A percentile compares a stretch with the other conserved stretches of the same genome.
Conservation (phyloP, 1,140 invertebrate genomes). For the Limonius californicus region DNA sequence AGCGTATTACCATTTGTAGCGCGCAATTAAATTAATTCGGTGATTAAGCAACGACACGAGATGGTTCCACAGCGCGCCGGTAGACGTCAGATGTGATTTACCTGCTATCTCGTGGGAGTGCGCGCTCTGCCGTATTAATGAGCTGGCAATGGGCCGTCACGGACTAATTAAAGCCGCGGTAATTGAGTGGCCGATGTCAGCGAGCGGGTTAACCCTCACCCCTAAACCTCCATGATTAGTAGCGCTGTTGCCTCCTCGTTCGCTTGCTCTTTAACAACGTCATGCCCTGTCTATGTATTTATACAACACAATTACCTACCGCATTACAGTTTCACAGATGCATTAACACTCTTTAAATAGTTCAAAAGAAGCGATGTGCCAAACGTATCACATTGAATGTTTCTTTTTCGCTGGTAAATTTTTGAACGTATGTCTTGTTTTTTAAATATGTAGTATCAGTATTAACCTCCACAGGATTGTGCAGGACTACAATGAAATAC, state of each 20-base stretch:
- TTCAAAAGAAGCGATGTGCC: no score
- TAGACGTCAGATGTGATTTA: constrained; percentile 41
- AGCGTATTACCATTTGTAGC: constrained; percentile 28
- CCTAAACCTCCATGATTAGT: constrained; percentile 39
- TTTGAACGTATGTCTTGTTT: no score
- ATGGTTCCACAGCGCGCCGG: constrained; percentile 27
- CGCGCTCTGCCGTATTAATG: constrained; percentile 38
- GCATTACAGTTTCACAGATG: no score
- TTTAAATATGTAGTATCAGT: no score
- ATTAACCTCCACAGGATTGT: no score
- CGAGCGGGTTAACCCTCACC: constrained; percentile 39
- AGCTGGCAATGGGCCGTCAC: constrained; percentile 46
- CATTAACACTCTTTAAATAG: no score
- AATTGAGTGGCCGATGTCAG: constrained; percentile 46
- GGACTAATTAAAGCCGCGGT: constrained; percentile 44
- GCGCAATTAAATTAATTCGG: constrained; percentile 42
- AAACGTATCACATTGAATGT: no score
- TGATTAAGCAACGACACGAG: constrained; percentile 38
- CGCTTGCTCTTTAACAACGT: constrained; percentile 1
- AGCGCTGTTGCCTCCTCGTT: constrained; percentile 16
- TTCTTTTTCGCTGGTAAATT: no score
- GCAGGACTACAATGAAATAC: no score
- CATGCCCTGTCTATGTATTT: not conserved
- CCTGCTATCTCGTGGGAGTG: constrained; percentile 37
- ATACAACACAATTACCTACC: not conserved